Evolutionary conservation across 2,113 vertebrate species (phyloP).

Genomic region (Cyphomyrus discorhynchus): DNA sequence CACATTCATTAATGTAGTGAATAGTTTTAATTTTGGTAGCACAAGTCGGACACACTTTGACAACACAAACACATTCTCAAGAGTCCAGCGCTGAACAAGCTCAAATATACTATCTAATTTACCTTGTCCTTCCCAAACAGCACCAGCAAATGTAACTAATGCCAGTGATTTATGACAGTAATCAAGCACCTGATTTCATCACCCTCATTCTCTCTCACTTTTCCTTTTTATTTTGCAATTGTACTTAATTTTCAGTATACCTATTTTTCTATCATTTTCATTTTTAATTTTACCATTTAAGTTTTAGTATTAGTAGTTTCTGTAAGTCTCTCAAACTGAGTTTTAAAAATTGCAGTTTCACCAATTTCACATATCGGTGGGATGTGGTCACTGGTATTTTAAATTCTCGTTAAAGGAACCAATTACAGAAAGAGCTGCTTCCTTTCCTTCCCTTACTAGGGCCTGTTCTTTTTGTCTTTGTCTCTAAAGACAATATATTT

Average conservation of each 20-base stretch:
- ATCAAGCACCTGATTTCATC: not conserved
- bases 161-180: not conserved
- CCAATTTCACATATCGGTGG: not conserved
- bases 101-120: not conserved
- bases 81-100: not conserved
- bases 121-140: not conserved
- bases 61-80: not conserved
- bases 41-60: not conserved
- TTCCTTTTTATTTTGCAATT: not conserved
- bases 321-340: not conserved
- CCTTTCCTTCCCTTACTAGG: not conserved
- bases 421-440: not conserved
- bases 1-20: not conserved
- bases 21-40: not conserved
- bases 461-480: not conserved
- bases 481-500: not conserved
- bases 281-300: not conserved
- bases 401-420: not conserved
- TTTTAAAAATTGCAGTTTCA: not conserved
- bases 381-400: not conserved
- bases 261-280: not conserved
- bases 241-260: not conserved
- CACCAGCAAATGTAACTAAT: not conserved
- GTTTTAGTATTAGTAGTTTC: not conserved
- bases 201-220: not conserved